phyloP scores from a whole-genome alignment of 2,797 vertebrate genomes.

The Phaenicophaeus curvirostris region DNA sequence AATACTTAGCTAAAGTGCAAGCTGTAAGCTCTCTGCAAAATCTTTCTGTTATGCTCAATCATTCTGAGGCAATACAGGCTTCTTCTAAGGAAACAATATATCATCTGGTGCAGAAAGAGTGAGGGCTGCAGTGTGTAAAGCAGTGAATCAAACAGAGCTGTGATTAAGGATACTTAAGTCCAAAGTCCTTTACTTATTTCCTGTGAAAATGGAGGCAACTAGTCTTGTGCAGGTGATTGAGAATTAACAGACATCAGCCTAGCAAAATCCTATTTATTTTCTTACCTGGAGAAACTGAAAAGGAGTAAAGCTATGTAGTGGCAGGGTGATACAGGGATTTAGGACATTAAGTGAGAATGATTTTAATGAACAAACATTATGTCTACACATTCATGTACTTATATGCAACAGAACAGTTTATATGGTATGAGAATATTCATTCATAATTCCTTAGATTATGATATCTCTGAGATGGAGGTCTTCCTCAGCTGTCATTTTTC shows the following conservation, averaged over 20 bases:
- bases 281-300: not conserved
- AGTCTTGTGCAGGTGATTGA: not conserved
- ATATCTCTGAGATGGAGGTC: not conserved
- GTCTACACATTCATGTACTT: not conserved
- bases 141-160: not conserved
- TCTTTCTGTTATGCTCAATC: not conserved
- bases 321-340: not conserved
- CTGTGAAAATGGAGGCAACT: not conserved
- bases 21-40: not conserved
- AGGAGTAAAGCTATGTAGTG: not conserved
- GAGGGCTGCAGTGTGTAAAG: not conserved
- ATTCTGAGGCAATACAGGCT: not conserved
- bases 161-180: not conserved
- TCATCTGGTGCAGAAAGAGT: not conserved
- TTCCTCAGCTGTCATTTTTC: not conserved
- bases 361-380: not conserved
- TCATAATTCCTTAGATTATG: not conserved
- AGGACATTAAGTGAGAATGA: not conserved
- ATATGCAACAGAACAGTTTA: not conserved
- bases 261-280: not conserved
- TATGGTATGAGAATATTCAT: not conserved
- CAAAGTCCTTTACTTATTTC: not conserved
- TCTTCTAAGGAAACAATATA: not conserved
- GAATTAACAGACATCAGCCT: not conserved
- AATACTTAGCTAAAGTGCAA: conserved; percentile 5